These are phyloP conservation scores for Petrocephalus zakoni DNA, from an alignment of 2,113 vertebrate genomes.

Conservation along the genomic window DNA sequence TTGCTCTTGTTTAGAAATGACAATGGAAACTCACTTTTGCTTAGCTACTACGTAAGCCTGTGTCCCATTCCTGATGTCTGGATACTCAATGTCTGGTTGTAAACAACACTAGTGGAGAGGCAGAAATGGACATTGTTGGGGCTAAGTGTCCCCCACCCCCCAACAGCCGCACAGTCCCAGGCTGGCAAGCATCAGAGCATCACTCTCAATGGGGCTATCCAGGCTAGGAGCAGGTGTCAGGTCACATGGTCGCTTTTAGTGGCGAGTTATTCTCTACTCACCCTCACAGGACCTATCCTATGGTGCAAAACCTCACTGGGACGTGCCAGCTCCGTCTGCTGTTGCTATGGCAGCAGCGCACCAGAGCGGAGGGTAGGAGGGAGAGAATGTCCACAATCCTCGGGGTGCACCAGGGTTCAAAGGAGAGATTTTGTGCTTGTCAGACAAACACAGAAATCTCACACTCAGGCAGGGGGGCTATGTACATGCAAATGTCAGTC, in stretches of 20 bases:
- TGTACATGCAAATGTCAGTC: not conserved
- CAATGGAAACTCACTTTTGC: not conserved
- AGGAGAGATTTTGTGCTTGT: constrained; percentile 6
- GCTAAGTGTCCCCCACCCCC: not conserved
- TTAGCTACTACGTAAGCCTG: too few relatives aligned
- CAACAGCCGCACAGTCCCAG: not conserved
- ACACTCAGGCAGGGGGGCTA: not conserved
- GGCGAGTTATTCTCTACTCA: constrained; percentile 40
- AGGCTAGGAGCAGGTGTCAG: not conserved
- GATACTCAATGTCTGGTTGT: not conserved
- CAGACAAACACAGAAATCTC: constrained; percentile 1
- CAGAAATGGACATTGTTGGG: not conserved
- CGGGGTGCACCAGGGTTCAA: constrained; percentile 22
- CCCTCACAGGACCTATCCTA: constrained; percentile 21
- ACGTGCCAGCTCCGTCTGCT: constrained; percentile 69
- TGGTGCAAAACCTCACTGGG: constrained; percentile 71
- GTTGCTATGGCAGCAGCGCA: constrained; percentile 93
- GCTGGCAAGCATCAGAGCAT: not conserved
- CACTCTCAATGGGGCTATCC: constrained; percentile 1
- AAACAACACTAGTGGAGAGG: not conserved
- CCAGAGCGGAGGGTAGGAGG: constrained; percentile 66
- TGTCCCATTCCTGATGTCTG: not conserved
- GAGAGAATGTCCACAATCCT: constrained; percentile 57
- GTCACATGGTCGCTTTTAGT: not conserved
- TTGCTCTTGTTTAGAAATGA: not conserved